Base-by-base conservation (phyloP, 2,888 invertebrate genomes). In the Baronia brevicornis region DNA sequence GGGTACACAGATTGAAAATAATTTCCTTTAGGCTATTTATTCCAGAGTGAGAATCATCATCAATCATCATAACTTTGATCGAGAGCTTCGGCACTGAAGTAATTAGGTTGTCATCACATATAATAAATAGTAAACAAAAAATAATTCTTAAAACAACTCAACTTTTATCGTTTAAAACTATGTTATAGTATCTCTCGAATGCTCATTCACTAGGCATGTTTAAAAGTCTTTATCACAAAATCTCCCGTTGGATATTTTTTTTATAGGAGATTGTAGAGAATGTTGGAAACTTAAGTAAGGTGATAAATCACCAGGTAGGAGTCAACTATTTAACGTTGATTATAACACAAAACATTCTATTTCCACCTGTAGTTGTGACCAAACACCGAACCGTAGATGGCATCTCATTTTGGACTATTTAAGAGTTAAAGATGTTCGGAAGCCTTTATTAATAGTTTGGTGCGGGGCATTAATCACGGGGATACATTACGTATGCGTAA, bases 291-390 rank as follows among this genome's bases (percentile, higher is more conserved):
- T 39, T 32, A 25, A 13, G 37, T 48, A 52, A 50, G 48, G 46
- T 43, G 44, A 50, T 55, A 48, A 48, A 54, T 55, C 51, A 49
- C 39, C 13, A n/a, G 28, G 33, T 39, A 51, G 48, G 42, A 43
- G 42, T 33, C 39, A 35, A 43, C 33, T 44, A 46, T 50, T 47
- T 45, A 44, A 43, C 32, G 41, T 46, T 34, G 44, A 46, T 51
- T 46, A 44, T 47, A 41, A 41, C 41, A 43, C 33, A 37, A 33
- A 31, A 43, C 41, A 47, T 44, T 52, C 41, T 40, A 42, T 43
- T 43, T 47, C 35, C 34, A 27, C 38, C 30, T 29, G 39, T 36
- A 39, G 44, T 36, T 19, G 5, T 4, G 11, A 3, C 23, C 6
- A n/a, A 10, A 23, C 19, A 23, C 33, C 22, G 33, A 7, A 26